A percentile compares a stretch with the other conserved stretches of the same genome.
phyloP scores from a whole-genome alignment of 2,888 invertebrate genomes.

The Hirudinaria manillensis region DNA sequence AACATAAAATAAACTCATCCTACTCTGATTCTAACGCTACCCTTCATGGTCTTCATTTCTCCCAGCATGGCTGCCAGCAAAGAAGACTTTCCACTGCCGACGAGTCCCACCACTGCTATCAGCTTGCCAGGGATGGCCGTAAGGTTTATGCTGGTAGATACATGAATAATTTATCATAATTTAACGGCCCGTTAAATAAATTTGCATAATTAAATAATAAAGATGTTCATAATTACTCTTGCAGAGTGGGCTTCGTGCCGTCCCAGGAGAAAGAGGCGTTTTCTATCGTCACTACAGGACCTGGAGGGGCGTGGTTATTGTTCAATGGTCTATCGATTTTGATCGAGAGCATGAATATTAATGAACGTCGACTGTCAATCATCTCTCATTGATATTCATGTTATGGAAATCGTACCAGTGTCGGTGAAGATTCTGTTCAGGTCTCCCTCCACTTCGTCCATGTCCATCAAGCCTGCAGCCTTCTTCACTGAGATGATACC shows the following conservation, averaged over 20 bases:
- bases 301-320: not conserved
- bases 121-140: conserved; percentile 65
- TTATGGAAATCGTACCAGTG: not conserved
- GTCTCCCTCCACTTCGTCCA: conserved; percentile 26
- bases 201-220: not conserved
- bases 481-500: conserved; percentile 24
- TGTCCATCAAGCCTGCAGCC: conserved; percentile 26
- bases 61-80: conserved; percentile 48
- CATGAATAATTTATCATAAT: not conserved
- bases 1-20: not conserved
- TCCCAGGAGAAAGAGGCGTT: conserved; percentile 50
- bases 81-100: conserved; percentile 71
- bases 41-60: conserved; percentile 46
- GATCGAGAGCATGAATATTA: too few species aligned
- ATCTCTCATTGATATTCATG: too few species aligned
- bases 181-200: not conserved
- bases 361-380: too few species aligned
- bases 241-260: conserved; percentile 41
- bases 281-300: conserved; percentile 41
- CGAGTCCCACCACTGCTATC: conserved; percentile 78
- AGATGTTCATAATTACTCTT: conserved; percentile 40
- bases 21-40: conserved; percentile 36
- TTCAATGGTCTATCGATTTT: too few species aligned
- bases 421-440: conserved; percentile 11
- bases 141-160: conserved; percentile 65